These are phyloP conservation scores for Tretioscincus oriximinensis DNA, from an alignment of 2,113 vertebrate species.

Conservation along the genomic window DNA sequence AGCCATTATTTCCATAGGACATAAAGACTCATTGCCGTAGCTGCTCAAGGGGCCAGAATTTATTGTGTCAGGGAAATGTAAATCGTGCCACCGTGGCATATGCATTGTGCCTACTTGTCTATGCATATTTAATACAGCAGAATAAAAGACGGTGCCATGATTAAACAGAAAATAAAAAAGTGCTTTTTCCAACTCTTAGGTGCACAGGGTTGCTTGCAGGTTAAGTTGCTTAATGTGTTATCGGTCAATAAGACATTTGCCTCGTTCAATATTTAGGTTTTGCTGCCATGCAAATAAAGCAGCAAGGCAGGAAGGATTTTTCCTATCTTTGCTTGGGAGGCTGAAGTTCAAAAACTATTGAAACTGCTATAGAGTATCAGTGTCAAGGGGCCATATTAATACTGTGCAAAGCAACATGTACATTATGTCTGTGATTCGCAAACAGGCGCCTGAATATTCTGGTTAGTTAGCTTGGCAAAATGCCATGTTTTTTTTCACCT, in stretches of 20 bases:
- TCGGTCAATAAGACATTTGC: constrained; percentile 23
- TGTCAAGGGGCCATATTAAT: not conserved
- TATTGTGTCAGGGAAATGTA: constrained; percentile 31
- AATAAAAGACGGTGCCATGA: constrained; percentile 6
- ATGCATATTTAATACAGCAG: not conserved
- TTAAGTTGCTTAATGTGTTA: constrained; percentile 35
- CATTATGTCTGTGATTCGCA: not conserved
- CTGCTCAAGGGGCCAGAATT: constrained; percentile 29
- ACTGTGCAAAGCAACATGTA: not conserved
- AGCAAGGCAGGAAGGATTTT: not conserved
- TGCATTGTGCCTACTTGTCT: not conserved
- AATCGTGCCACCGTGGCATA: not conserved
- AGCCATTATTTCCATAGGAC: constrained; percentile 32
- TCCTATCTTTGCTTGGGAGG: constrained; percentile 3
- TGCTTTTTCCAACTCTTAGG: constrained; percentile 17
- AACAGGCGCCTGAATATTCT: not conserved
- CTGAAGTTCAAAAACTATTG: constrained; percentile 12
- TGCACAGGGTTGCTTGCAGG: constrained; percentile 8
- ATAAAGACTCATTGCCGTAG: constrained; percentile 23
- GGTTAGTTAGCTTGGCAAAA: not conserved
- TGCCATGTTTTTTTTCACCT: constrained; percentile 16
- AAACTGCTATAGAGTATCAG: constrained; percentile 18
- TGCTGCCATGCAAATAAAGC: constrained; percentile 21
- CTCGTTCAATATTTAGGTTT: constrained; percentile 43
- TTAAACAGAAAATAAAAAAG: constrained; percentile 23